Conservation (phyloP, 2,888 invertebrate species). For the Tetramorium bicarinatum region DNA sequence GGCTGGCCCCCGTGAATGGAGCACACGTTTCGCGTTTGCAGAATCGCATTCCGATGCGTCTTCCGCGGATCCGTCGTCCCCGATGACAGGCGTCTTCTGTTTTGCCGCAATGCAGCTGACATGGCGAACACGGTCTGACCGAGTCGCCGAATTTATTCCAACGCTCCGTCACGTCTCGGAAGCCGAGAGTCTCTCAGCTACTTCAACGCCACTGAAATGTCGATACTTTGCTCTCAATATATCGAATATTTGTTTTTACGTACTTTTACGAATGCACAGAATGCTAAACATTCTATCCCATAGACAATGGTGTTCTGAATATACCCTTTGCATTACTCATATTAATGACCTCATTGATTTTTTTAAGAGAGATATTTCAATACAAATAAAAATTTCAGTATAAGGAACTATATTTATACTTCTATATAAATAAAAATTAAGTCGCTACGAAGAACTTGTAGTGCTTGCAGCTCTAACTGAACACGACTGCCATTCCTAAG, state of each 20-base stretch:
- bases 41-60: conserved; percentile 51
- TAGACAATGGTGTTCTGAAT: background rate
- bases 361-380: background rate
- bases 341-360: background rate
- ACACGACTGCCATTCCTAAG: background rate
- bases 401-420: background rate
- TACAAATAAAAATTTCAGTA: background rate
- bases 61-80: conserved; percentile 16
- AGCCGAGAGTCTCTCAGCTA: conserved; percentile 27
- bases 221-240: conserved; percentile 3
- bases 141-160: conserved; percentile 38
- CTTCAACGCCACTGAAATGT: conserved; percentile 18
- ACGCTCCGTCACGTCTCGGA: conserved; percentile 23
- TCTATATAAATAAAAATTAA: background rate
- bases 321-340: background rate
- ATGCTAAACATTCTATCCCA: background rate
- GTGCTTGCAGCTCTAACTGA: background rate
- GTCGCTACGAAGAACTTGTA: no score
- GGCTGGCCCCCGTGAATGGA: conserved; percentile 13
- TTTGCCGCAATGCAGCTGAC: conserved; percentile 49
- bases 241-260: conserved; percentile 27
- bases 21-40: conserved; percentile 43
- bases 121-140: conserved; percentile 10
- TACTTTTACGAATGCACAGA: background rate
- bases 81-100: conserved; percentile 53